Evolutionary conservation across 2,797 vertebrate genomes (phyloP).

Genomic region (Discoglossus pictus): DNA sequence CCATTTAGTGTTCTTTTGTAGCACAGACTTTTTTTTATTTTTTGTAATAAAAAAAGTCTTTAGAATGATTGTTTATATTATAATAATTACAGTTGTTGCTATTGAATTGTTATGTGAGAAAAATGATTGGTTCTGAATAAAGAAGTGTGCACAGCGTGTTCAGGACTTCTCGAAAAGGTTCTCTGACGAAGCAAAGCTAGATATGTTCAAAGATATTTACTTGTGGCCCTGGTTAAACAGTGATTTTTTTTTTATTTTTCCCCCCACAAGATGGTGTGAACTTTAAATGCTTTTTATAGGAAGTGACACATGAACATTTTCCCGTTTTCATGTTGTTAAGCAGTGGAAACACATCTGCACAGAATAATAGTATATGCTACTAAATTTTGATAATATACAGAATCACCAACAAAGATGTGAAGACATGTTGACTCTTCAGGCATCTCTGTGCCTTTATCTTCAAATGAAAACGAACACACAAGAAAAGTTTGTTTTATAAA

Average conservation of each 20-base stretch:
- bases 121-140: not conserved
- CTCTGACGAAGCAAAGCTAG: not conserved
- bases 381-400: no score
- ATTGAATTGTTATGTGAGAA: no score
- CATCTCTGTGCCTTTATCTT: no score
- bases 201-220: constrained; percentile 3
- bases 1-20: no score
- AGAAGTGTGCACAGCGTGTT: not conserved
- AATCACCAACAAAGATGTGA: no score
- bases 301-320: not conserved
- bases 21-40: no score
- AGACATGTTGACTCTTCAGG: no score
- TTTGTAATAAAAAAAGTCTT: no score
- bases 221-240: constrained; percentile 2
- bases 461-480: constrained; percentile 30
- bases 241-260: constrained; percentile 6
- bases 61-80: no score
- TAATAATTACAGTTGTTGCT: no score
- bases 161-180: not conserved
- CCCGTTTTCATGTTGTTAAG: not conserved
- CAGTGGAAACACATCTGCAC: not conserved
- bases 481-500: constrained; percentile 46
- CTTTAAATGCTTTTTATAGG: not conserved
- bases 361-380: no score
- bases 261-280: constrained; percentile 12